Conservation (phyloP, 2,888 invertebrate species). For the Trachelus stipa region DNA sequence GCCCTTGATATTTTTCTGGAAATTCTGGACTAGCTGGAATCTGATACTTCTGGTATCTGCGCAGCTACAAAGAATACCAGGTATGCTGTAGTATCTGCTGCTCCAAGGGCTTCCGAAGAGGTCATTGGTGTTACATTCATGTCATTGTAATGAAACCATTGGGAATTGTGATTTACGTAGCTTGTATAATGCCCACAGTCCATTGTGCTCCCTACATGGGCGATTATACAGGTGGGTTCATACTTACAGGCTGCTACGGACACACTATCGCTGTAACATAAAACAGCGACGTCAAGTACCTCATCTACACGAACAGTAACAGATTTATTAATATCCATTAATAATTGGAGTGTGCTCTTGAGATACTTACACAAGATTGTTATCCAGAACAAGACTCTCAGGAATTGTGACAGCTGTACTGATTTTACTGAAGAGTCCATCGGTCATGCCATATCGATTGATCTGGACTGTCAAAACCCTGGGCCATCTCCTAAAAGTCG, state of each 20-base stretch:
- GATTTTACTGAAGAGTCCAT: constrained; percentile 51
- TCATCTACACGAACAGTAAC: not conserved
- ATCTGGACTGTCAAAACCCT: constrained; percentile 52
- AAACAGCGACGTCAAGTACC: not conserved
- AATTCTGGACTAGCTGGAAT: not conserved
- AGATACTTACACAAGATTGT: constrained; percentile 43
- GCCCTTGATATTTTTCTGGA: not conserved
- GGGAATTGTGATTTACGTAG: constrained; percentile 47
- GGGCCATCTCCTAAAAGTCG: constrained; percentile 47
- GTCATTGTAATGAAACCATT: constrained; percentile 57
- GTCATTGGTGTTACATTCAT: constrained; percentile 48
- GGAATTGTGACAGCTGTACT: constrained; percentile 50
- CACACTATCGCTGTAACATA: constrained; percentile 18
- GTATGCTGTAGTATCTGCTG: constrained; percentile 52
- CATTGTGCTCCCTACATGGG: constrained; percentile 55
- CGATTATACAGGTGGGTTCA: constrained; percentile 51
- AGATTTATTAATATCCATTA: not conserved
- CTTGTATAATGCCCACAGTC: constrained; percentile 58
- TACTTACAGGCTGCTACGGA: constrained; percentile 30
- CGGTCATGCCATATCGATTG: constrained; percentile 51
- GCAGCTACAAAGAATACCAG: constrained; percentile 51
- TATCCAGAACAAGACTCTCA: constrained; percentile 38
- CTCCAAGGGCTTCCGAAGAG: constrained; percentile 46
- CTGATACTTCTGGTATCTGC: not conserved
- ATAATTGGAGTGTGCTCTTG: not conserved